Conservation (phyloP, 2,888 invertebrate species). For the Polydrusus cervinus region DNA sequence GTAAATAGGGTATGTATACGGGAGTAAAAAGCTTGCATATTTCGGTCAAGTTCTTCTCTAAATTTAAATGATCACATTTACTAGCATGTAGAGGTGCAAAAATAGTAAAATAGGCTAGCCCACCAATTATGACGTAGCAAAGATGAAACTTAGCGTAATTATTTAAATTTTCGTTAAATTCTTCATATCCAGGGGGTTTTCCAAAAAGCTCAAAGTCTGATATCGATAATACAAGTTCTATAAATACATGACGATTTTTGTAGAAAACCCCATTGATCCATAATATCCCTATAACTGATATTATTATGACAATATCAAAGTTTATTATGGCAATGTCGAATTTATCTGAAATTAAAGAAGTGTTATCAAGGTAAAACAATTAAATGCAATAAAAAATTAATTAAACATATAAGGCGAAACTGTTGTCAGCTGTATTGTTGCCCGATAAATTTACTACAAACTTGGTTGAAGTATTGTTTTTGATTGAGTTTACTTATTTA, state of each 20-base stretch:
- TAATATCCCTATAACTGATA: constrained; percentile 31
- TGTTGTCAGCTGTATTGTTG: no score
- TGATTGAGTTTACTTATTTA: no score
- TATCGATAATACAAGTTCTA: constrained; percentile 15
- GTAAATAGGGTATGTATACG: constrained; percentile 53
- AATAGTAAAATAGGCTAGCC: constrained; percentile 27
- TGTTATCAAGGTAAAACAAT: no score
- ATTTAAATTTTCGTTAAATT: constrained; percentile 29
- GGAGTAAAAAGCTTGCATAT: constrained; percentile 53
- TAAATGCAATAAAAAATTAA: no score
- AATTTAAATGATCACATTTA: constrained; percentile 51
- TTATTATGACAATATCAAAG: constrained; percentile 27
- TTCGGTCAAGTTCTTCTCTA: constrained; percentile 47
- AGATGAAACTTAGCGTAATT: constrained; percentile 39
- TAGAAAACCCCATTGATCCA: constrained; percentile 39
- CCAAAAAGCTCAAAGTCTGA: constrained; percentile 26
- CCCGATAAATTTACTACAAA: no score
- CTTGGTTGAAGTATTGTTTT: no score
- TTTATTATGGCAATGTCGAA: constrained; percentile 2
- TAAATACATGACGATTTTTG: constrained; percentile 37
- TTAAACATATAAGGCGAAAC: no score
- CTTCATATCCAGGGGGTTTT: constrained; percentile 40
- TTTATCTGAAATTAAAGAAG: constrained; percentile 22
- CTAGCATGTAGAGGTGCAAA: constrained; percentile 40
- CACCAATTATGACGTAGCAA: constrained; percentile 19